phyloP scores from a whole-genome alignment of 2,797 vertebrate genomes.

The Columba guinea region DNA sequence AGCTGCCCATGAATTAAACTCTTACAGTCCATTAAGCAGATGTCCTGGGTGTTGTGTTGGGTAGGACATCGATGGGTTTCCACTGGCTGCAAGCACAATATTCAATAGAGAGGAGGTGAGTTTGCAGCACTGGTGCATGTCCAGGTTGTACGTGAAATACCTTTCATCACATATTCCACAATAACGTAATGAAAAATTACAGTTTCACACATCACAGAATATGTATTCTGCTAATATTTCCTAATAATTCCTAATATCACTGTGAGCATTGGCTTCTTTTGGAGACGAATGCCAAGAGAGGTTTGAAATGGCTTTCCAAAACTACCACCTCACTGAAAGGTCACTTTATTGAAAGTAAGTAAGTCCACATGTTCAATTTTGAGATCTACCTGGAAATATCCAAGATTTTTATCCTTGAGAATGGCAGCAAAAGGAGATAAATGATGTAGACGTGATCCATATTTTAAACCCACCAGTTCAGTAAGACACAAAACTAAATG shows the following conservation, averaged over 20 bases:
- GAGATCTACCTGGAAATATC: background rate
- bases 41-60: fast-evolving
- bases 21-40: no score
- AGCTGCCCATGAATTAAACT: no score
- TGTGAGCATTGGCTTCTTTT: fast-evolving
- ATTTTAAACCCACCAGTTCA: background rate
- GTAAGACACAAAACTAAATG: background rate
- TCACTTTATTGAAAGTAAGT: background rate
- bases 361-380: fast-evolving
- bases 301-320: background rate
- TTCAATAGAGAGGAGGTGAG: fast-evolving
- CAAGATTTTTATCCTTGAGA: background rate
- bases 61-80: background rate
- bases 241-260: background rate
- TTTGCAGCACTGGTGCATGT: background rate
- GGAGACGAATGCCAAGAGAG: background rate
- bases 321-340: fast-evolving
- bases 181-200: fast-evolving
- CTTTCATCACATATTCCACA: background rate
- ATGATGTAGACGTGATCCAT: fast-evolving
- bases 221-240: background rate
- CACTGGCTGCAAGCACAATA: background rate
- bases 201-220: background rate
- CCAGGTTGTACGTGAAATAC: fast-evolving
- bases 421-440: background rate